phyloP scores from a whole-genome alignment of 2,888 invertebrate genomes.

The Chloromyia formosa region DNA sequence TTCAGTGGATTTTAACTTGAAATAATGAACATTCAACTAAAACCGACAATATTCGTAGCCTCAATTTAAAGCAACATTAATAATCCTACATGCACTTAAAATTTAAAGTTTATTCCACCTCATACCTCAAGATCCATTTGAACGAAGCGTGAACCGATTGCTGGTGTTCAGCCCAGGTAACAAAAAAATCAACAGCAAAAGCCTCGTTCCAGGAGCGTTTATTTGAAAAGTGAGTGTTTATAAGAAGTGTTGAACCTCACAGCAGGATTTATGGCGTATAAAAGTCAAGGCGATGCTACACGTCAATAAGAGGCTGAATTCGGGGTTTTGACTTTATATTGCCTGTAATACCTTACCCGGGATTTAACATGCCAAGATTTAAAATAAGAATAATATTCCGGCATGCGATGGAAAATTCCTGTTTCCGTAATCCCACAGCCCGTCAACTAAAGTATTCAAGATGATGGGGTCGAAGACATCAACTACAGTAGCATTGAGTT shows the following conservation, averaged over 20 bases:
- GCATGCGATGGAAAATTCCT: neutral
- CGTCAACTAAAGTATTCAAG: neutral
- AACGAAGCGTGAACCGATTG: too few relatives aligned
- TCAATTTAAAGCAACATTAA: too few relatives aligned
- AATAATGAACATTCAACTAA: too few relatives aligned
- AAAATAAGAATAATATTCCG: neutral
- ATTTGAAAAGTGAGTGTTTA: slow-evolving; percentile 24
- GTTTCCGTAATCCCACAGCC: neutral
- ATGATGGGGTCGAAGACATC: slow-evolving; percentile 4
- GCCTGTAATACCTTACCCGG: neutral
- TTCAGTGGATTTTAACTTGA: too few relatives aligned
- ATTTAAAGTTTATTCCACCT: too few relatives aligned
- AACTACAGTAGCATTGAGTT: neutral
- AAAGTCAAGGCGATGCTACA: neutral
- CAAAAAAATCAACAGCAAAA: too few relatives aligned
- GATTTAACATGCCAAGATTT: slow-evolving; percentile 3
- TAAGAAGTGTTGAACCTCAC: slow-evolving; percentile 19
- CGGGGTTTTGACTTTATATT: neutral
- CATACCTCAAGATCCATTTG: too few relatives aligned
- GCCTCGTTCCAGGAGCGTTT: neutral
- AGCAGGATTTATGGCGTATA: slow-evolving; percentile 23
- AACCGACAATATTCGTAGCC: too few relatives aligned
- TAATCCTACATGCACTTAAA: too few relatives aligned
- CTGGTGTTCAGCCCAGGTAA: too few relatives aligned
- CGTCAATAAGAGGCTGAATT: neutral